Conservation (phyloP, 2,113 vertebrate genomes). For the Hiodon alosoides region DNA sequence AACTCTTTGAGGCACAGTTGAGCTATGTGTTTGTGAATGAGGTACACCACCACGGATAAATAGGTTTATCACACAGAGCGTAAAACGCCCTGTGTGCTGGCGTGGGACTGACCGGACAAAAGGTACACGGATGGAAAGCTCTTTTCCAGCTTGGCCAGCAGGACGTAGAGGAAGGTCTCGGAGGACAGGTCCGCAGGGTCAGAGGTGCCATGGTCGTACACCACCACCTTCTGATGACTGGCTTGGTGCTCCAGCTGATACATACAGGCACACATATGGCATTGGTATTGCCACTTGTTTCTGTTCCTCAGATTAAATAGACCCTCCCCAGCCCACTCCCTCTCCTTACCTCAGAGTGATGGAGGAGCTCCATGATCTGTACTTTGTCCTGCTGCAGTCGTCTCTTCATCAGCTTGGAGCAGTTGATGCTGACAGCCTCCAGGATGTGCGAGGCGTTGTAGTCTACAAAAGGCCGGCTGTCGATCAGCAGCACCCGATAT, state of each 20-base stretch:
- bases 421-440: constrained; percentile 87
- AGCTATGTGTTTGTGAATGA: too few species aligned
- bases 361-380: constrained; percentile 86
- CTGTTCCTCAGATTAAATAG: too few species aligned
- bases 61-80: too few species aligned
- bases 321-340: too few species aligned
- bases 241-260: constrained; percentile 75
- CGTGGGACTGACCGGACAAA: constrained; percentile 74
- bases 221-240: constrained; percentile 89
- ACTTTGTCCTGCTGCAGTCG: constrained; percentile 93
- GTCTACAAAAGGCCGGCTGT: constrained; percentile 93
- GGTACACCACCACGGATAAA: too few species aligned
- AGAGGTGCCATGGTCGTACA: constrained; percentile 88
- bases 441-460: constrained; percentile 89
- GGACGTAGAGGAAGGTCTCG: constrained; percentile 87
- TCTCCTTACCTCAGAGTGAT: constrained; percentile 42
- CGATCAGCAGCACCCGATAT: constrained; percentile 83
- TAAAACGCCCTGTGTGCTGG: too few species aligned
- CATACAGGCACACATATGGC: constrained; percentile 16
- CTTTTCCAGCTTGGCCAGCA: constrained; percentile 86
- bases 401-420: constrained; percentile 91
- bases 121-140: constrained; percentile 87
- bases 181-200: constrained; percentile 80
- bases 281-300: too few species aligned
- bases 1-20: too few species aligned